A percentile compares a stretch with the other conserved stretches of the same genome.
Evolutionary conservation across 30 jellyfish, hydroid and myxozoan species (phyloP).

Genomic region (Aurelia coerulea): DNA sequence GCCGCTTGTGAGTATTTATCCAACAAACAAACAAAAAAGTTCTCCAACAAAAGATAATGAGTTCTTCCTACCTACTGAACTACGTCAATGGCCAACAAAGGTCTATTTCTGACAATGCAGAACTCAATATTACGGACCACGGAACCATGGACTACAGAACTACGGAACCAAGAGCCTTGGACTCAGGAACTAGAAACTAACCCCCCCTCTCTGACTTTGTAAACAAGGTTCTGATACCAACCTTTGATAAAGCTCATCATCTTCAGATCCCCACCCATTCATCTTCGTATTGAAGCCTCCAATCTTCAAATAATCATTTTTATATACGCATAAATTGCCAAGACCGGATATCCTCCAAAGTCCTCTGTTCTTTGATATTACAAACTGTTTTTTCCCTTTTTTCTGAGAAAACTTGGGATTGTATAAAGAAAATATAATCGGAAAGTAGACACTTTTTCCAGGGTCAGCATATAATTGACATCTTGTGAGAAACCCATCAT

Average conservation of each 20-base stretch:
- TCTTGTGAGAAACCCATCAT: conserved; percentile 64
- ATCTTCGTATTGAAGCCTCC: conserved; percentile 82
- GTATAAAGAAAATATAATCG: conserved; percentile 79
- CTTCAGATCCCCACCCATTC: conserved; percentile 98
- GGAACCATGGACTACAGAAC: no score
- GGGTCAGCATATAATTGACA: conserved; percentile 69
- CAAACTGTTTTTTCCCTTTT: conserved; percentile 23
- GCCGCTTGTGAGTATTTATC: no score
- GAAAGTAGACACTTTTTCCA: conserved; percentile 77
- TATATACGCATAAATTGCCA: conserved; percentile 86
- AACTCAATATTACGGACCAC: no score
- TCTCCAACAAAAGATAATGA: no score
- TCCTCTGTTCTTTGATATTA: conserved; percentile 65
- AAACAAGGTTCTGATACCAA: background rate
- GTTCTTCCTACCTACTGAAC: no score
- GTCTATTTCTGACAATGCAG: no score
- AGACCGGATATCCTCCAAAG: conserved; percentile 85
- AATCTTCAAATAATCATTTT: conserved; percentile 73
- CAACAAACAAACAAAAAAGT: no score
- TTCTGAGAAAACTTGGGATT: conserved; percentile 65
- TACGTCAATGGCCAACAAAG: no score
- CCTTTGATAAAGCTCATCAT: conserved; percentile 86
- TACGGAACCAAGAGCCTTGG: no score
- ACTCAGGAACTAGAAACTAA: no score
- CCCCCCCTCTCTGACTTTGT: no score